Base-by-base conservation (phyloP, 2,797 vertebrate genomes). In the Urophycis tenuis region DNA sequence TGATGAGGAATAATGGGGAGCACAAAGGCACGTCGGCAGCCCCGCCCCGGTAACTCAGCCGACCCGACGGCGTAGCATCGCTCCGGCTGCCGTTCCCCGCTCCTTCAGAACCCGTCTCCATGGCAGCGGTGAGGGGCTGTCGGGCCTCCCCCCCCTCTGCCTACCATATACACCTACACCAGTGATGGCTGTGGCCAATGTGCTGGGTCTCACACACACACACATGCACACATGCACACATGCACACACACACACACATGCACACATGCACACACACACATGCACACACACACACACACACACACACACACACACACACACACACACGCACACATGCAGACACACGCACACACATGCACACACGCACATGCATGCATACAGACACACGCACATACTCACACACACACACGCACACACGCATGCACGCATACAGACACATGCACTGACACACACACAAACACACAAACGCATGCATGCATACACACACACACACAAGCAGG, bases 141-240 rank as follows among this genome's bases (percentile, higher is more conserved):
- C 11, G 80, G 80, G 78, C 71, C 71, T 85, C 79, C 31, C 75
- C 79, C 31, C 75, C 31, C 49, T 75, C 79, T 73, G 30, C 49
- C 75, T 30, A 12, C 31, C 29, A 2, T 33, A 31, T 33, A 29
- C 79, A 78, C 78, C 79, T 78, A 85, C 79, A 75, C 29, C 39
- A 12, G n/a, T 45, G 78, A 82, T 14, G 70, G 67, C 41, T 39
- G 75, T 73, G 74, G 33, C 53, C 19, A 11, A 67, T 77, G 80
- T 36, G 64, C 76, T 25, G 6, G 7, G 53, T 60, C 9, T 3
- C 41, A 19, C 41, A 19, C 41, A 19, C 41, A 49, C 41, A 19
- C 41, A 49, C 41, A 17, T 17, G 19, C 41, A 49, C 41, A 17
- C 32, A 14, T n/a, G 9, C 17, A 49, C 41, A 19, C 41, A 49